Base-by-base conservation (phyloP, 1,140 invertebrate species). In the Scaptomyza pallida region DNA sequence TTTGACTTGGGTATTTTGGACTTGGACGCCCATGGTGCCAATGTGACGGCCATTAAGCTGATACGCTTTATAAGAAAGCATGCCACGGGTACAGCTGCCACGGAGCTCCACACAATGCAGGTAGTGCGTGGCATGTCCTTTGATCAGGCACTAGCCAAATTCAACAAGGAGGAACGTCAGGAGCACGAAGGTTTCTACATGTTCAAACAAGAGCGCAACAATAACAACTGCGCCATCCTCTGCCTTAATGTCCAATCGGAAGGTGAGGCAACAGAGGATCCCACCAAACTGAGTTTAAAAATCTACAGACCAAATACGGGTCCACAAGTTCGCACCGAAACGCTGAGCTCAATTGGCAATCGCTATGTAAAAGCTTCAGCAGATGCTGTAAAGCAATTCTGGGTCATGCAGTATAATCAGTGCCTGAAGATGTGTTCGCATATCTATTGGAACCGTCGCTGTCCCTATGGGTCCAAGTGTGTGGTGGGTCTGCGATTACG, bases 1-100 rank as follows among this genome's bases (percentile, higher is more conserved):
- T 98, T 97, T 90, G 97, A 98, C 92, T 93, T 97, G 90, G 97
- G 97, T 62, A 98, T 98, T 89, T 92, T 97, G 62, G 98, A 99
- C 93, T 93, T 99, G 63, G 98, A 98, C 17, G 95, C 96, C 9
- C 95, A 96, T n/a, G 96, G 97, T 21, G 96, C 97, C 75, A 94
- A 94, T 78, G 96, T 99, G 2, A 95, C 95, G 40, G 93, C 95
- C 54, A 93, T 97, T 6, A 94, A 95, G 82, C 92, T 95, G 16
- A 93, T 95, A 67, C 94, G 94, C 56, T 99, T 97, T 92, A 92
- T 96, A 52, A 93, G 97, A 0, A 96, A 96, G 67, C 96, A 98
- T 92, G 95, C 97, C 3, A 98, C 97, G 1, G 97, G 97, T 30
- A 94, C 94, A 37, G 97, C 97, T 8, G 97, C 96, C 43, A 98